Percentiles rank a stretch among this genome's conserved stretches.
These are phyloP conservation scores for Taphrorychus bicolor DNA, from an alignment of 2,888 invertebrate genomes.

Conservation along the genomic window DNA sequence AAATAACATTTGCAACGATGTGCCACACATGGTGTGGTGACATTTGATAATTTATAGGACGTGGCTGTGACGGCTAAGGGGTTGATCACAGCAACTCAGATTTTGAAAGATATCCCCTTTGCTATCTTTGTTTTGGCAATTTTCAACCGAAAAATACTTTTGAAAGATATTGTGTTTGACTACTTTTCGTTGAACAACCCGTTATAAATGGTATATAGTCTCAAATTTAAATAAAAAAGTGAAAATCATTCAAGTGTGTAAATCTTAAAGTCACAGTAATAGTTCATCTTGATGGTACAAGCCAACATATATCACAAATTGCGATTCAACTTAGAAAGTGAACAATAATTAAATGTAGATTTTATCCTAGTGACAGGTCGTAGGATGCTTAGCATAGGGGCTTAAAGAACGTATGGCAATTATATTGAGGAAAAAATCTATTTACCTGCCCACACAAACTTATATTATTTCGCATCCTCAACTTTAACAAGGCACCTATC, in stretches of 20 bases:
- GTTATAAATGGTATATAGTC: not conserved
- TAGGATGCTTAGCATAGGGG: constrained; percentile 32
- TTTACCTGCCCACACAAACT: constrained; percentile 19
- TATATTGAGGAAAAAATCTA: constrained; percentile 24
- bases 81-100: no score
- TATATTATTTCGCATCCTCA: constrained; percentile 15
- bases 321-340: constrained; percentile 17
- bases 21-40: no score
- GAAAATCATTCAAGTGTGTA: not conserved
- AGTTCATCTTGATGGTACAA: not conserved
- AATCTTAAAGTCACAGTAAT: not conserved
- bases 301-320: constrained; percentile 10
- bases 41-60: no score
- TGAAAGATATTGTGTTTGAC: no score
- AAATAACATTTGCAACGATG: no score
- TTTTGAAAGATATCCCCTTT: no score
- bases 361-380: constrained; percentile 35
- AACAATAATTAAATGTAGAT: constrained; percentile 36
- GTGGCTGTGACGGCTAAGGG: no score
- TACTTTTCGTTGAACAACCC: no score
- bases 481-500: constrained; percentile 31
- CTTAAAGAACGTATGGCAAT: constrained; percentile 27
- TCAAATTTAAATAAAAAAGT: not conserved
- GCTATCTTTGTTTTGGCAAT: not conserved
- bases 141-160: no score